Conservation (phyloP, 2,797 vertebrate genomes). For the Pseudomugil tenellus region DNA sequence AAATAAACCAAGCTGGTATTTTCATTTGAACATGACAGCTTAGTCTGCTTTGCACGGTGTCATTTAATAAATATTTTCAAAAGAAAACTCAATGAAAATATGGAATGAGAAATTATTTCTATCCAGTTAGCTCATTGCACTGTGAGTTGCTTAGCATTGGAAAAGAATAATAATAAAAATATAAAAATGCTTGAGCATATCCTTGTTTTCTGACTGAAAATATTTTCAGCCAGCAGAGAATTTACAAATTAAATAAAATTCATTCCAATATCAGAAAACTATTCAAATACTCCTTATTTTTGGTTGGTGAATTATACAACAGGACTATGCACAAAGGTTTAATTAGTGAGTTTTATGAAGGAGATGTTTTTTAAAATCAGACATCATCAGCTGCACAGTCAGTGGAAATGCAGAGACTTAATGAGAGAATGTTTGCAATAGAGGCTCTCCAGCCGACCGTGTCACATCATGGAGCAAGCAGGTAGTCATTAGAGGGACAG, state of each 20-base stretch:
- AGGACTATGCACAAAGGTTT: not conserved
- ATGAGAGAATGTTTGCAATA: slow-evolving; percentile 62
- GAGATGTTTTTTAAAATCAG: slow-evolving; percentile 35
- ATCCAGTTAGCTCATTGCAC: slow-evolving; percentile 4
- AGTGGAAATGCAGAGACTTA: slow-evolving; percentile 47
- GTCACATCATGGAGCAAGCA: slow-evolving; percentile 70
- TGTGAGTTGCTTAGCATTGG: slow-evolving; percentile 20
- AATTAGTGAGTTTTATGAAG: slow-evolving; percentile 20
- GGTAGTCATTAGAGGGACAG: slow-evolving; percentile 82
- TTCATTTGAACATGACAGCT: not conserved
- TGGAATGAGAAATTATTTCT: slow-evolving; percentile 2
- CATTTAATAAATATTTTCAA: not conserved
- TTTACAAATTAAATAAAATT: slow-evolving; percentile 3
- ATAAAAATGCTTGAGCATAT: slow-evolving; percentile 16
- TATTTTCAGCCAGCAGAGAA: slow-evolving; percentile 2
- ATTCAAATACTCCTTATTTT: slow-evolving; percentile 18
- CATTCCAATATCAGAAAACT: too few relatives aligned
- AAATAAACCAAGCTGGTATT: not conserved
- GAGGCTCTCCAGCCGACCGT: slow-evolving; percentile 66
- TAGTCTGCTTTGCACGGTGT: not conserved
- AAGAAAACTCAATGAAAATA: not conserved
- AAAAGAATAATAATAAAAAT: not conserved
- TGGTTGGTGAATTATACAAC: slow-evolving; percentile 1
- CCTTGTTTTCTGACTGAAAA: slow-evolving; percentile 18
- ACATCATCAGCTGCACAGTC: slow-evolving; percentile 35